phyloP scores from a whole-genome alignment of 37 sponge, comb jelly and placozoan species.

The Ephydatia muelleri region DNA sequence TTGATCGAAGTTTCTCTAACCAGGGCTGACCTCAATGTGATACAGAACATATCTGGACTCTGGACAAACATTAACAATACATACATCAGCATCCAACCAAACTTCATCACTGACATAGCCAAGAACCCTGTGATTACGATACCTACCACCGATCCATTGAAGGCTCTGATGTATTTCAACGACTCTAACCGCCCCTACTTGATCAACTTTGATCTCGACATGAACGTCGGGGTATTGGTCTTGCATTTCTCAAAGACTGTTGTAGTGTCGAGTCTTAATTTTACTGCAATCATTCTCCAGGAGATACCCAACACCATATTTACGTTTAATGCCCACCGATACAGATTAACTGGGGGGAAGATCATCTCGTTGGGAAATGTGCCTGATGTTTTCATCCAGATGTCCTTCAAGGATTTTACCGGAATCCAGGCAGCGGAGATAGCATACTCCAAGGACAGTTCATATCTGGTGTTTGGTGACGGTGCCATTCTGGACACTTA shows the following conservation, averaged over 20 bases:
- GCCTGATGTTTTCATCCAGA: slow-evolving; percentile 41
- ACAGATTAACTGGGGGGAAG: slow-evolving; percentile 60
- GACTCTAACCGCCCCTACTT: slow-evolving; percentile 68
- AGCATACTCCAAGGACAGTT: slow-evolving; percentile 34
- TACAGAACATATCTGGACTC: slow-evolving; percentile 73
- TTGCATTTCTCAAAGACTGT: slow-evolving; percentile 89
- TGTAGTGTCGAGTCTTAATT: slow-evolving; percentile 65
- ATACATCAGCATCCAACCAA: slow-evolving; percentile 61
- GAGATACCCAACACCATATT: slow-evolving; percentile 57
- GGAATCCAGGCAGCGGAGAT: slow-evolving; percentile 73
- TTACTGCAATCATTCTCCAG: slow-evolving; percentile 60
- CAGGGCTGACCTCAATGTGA: slow-evolving; percentile 73
- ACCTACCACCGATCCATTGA: slow-evolving; percentile 24
- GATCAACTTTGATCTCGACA: slow-evolving; percentile 74
- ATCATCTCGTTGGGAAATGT: slow-evolving; percentile 55
- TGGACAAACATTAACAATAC: slow-evolving; percentile 71
- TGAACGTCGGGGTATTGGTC: slow-evolving; percentile 69
- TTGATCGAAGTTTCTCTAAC: slow-evolving; percentile 40
- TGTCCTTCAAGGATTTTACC: slow-evolving; percentile 76
- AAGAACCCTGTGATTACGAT: slow-evolving; percentile 59
- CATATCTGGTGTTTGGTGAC: slow-evolving; percentile 63
- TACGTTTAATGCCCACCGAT: slow-evolving; percentile 25
- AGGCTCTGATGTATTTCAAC: slow-evolving; percentile 45
- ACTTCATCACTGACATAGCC: slow-evolving; percentile 75
- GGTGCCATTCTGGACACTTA: slow-evolving; percentile 71